Evolutionary conservation across 2,113 vertebrate species (phyloP).

Genomic region (Hiodon tergisus): DNA sequence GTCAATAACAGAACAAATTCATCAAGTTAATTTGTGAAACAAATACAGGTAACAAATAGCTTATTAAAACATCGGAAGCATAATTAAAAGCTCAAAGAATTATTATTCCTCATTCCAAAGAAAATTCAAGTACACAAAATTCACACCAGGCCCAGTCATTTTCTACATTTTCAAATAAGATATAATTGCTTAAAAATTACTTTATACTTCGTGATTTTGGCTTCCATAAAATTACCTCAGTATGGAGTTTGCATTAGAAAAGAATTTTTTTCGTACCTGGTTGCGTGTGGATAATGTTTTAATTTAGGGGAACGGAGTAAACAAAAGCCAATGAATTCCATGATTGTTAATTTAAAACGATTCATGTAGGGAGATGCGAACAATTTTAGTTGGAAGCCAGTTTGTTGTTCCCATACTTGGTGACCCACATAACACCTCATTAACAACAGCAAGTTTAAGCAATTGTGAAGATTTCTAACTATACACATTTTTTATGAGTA

Average conservation of each 20-base stretch:
- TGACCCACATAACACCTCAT: background rate
- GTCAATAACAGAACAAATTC: background rate
- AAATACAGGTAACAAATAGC: background rate
- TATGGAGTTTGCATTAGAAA: slow-evolving; percentile 4
- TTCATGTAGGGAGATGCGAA: background rate
- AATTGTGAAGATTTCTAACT: too few relatives aligned
- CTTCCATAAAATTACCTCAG: slow-evolving; percentile 1
- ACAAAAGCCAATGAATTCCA: background rate
- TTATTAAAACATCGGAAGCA: background rate
- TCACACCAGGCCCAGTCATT: background rate
- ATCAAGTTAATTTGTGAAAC: background rate
- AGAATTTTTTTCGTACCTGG: slow-evolving; percentile 2
- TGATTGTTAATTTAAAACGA: background rate
- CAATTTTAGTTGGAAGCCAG: background rate
- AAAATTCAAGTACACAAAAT: background rate
- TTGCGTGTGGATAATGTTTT: background rate
- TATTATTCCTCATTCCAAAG: background rate
- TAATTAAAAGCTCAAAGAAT: background rate
- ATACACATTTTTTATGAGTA: too few relatives aligned
- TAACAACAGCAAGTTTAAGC: background rate
- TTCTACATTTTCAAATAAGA: background rate
- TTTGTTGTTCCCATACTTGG: background rate
- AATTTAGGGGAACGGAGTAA: background rate
- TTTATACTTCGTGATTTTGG: background rate
- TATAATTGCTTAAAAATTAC: slow-evolving; percentile 6